Evolutionary conservation across 2,113 vertebrate genomes (phyloP), one percentile per base, ranked within the genome.

Genomic region (Corythaixoides concolor): DNA sequence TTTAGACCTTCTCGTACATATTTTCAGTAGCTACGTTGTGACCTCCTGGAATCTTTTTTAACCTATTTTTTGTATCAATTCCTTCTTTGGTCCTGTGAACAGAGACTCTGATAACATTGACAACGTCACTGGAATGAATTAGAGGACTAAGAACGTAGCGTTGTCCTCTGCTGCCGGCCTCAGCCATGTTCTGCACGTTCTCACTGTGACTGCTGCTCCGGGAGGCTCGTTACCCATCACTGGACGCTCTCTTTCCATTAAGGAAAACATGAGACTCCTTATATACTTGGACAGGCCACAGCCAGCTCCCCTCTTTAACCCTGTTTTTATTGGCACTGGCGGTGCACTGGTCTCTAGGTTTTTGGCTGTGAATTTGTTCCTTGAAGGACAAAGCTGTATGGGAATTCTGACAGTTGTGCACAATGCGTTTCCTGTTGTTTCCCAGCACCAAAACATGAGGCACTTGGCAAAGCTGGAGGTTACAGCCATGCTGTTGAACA

Each of bases 21-120:
- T 32, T 73, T 49, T 28, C 33, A 59, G 22, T 3, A 7, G 16
- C 37, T 26, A 5, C 0, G 0, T 4, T 0, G 0, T 55, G 50
- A 43, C 28, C 22, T 84, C 9, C 49, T 21, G 33, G 35, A 64
- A 56, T 55, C 32, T 41, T 50, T 27, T 27, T 18, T 12, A 47
- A 21, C 39, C 33, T 6, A 4, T 4, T 27, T 35, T 20, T 26
- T 19, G 11, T 12, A n/a, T 21, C 7, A 12, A 0, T 77, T 72
- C 68, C 53, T 58, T 58, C 33, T 13, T 80, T 82, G n/a, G 28
- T 64, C 10, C 49, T 77, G 45, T 8, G 13, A 55, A 4, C 59
- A 39, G 35, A 68, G 17, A 45, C 26, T 15, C 35, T 33, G 63
- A 10, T 22, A 12, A 27, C 13, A 2, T 5, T 11, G 63, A 59